These are phyloP conservation scores for Dioctria linearis DNA, from an alignment of 2,888 invertebrate genomes.

Conservation along the genomic window DNA sequence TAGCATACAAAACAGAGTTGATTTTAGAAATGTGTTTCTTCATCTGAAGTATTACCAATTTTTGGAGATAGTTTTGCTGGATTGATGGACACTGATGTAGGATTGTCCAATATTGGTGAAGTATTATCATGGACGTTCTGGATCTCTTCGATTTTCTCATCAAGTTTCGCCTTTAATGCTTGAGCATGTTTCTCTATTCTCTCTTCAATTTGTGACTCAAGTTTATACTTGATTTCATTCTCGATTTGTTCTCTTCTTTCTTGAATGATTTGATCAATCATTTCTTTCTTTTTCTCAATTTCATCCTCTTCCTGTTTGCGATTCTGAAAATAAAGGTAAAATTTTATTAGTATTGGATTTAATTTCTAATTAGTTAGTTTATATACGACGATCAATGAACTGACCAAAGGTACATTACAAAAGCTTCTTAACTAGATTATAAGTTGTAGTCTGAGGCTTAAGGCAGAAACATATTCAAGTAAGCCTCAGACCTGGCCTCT, in stretches of 20 bases:
- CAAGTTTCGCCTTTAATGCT: conserved; percentile 14
- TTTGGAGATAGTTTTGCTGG: conserved; percentile 49
- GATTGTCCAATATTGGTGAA: conserved; percentile 15
- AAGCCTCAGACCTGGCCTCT: too few relatives aligned
- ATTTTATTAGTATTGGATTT: too few relatives aligned
- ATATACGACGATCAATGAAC: too few relatives aligned
- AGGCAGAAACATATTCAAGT: too few relatives aligned
- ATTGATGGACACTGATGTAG: conserved; percentile 49
- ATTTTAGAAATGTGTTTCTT: not conserved
- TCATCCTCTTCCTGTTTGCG: conserved; percentile 22
- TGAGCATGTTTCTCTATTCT: conserved; percentile 44
- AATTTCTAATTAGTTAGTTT: too few relatives aligned
- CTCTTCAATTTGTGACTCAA: conserved; percentile 42
- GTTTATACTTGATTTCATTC: conserved; percentile 32
- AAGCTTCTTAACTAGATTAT: too few relatives aligned
- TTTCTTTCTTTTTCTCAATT: conserved; percentile 15
- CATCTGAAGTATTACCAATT: conserved; percentile 51
- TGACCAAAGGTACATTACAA: too few relatives aligned
- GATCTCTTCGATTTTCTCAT: conserved; percentile 36
- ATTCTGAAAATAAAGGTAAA: not conserved
- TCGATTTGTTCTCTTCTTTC: conserved; percentile 37
- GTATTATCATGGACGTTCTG: conserved; percentile 14
- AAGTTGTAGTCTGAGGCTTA: too few relatives aligned
- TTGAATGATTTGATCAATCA: conserved; percentile 15
- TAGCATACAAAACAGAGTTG: not conserved